Percentiles rank a stretch among this genome's conserved stretches.
Conservation (phyloP, 2,113 vertebrate genomes). For the Pollachius pollachius region DNA sequence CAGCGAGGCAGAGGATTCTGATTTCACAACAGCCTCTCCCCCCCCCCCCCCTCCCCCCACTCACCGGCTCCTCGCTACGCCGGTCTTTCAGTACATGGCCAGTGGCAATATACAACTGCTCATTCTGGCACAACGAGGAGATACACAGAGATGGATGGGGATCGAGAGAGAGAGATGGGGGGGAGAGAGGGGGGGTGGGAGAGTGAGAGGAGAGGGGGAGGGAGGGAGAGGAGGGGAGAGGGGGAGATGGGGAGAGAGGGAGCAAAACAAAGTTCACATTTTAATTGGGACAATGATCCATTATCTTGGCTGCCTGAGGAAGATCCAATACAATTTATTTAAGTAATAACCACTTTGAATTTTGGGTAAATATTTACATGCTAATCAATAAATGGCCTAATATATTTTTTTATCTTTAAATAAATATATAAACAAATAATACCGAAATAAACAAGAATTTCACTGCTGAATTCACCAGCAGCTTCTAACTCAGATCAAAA, state of each 20-base stretch:
- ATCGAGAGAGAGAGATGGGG: conserved; percentile 70
- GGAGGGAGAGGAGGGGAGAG: conserved; percentile 70
- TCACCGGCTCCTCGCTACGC: conserved; percentile 83
- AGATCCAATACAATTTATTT: no score
- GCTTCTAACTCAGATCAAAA: conserved; percentile 26
- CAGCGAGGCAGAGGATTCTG: conserved; percentile 60
- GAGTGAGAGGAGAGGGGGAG: conserved; percentile 58
- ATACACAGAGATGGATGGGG: conserved; percentile 74
- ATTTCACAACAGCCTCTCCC: conserved; percentile 63
- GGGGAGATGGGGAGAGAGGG: conserved; percentile 58
- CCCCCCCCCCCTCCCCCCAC: conserved; percentile 69
- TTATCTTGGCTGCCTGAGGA: conserved; percentile 43
- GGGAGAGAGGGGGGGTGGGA: no score
- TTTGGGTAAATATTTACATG: not conserved
- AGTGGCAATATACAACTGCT: conserved; percentile 90
- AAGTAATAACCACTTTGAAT: no score
- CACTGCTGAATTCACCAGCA: conserved; percentile 45
- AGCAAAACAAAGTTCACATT: conserved; percentile 74
- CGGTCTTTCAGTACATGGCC: conserved; percentile 87
- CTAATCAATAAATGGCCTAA: conserved; percentile 37
- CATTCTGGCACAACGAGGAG: conserved; percentile 83
- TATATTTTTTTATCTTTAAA: conserved; percentile 61
- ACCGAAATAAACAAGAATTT: conserved; percentile 57
- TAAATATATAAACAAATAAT: conserved; percentile 64
- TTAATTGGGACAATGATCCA: conserved; percentile 66